phyloP scores from a whole-genome alignment of 2,113 vertebrate genomes.

The Hydropotes inermis region DNA sequence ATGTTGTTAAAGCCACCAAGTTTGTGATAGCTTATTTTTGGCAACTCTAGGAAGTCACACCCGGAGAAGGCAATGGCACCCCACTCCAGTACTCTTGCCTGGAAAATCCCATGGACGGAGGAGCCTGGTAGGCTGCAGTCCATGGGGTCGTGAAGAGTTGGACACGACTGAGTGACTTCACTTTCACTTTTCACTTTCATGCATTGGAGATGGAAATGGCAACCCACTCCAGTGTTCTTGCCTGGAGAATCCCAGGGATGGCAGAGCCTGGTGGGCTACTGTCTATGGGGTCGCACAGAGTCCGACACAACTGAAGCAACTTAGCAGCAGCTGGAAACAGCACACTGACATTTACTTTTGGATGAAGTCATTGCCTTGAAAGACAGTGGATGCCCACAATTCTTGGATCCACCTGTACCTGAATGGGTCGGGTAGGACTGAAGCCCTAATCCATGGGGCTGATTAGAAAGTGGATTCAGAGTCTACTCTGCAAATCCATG shows the following conservation, averaged over 20 bases:
- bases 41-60: background rate
- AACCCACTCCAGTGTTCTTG: background rate
- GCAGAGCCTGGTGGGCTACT: background rate
- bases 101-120: background rate
- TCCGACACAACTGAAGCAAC: fast-evolving
- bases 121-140: background rate
- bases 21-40: background rate
- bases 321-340: background rate
- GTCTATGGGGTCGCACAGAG: background rate
- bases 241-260: background rate
- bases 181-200: background rate
- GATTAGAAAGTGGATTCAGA: background rate
- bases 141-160: too few species aligned
- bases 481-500: background rate
- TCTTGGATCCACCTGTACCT: background rate
- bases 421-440: background rate
- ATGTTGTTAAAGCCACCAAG: background rate
- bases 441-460: background rate
- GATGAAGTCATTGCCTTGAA: background rate
- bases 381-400: background rate
- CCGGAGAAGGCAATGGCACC: background rate
- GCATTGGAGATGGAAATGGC: background rate
- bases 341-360: background rate
- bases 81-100: background rate
- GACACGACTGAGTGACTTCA: background rate